Evolutionary conservation across 2,797 vertebrate species (phyloP), one percentile per base, ranked within the genome.

Genomic region (Glossophaga mutica): DNA sequence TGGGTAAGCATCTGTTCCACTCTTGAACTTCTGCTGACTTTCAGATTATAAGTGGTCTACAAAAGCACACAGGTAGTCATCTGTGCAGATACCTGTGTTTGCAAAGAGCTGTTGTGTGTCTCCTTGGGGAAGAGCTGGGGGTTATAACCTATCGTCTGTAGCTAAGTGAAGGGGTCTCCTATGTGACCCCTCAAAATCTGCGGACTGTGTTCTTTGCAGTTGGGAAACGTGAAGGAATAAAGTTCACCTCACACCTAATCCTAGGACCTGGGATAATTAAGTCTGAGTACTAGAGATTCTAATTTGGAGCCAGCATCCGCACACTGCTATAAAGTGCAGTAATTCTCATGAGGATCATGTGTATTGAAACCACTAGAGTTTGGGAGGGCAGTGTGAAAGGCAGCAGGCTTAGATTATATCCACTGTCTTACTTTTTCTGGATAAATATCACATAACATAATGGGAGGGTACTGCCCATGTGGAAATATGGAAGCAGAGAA

Each of bases 21-120:
- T 83, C 65, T 93, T 83, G 50, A 97, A 95, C 78, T 94, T 37
- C 87, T 87, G 71, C 26, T 88, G 74, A 88, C 55, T 93, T 93
- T 89, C 70, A 71, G 48, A 88, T 78, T 86, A 90, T 44, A 95
- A 91, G 84, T 84, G 89, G 48, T 42, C 97, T 94, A 93, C 6
- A 26, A 52, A 93, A 89, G 57, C 73, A 37, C 59, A 93, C 29
- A 87, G 32, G 29, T 37, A 71, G 2, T 15, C 76, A 76, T 91
- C 44, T 89, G 26, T 59, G 15, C 15, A 93, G 44, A 37, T 76
- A 59, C 44, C 86, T 39, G 18, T 22, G 74, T 79, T 82, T 52
- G 9, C 37, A 82, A 92, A 93, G 62, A 92, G 5, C 2, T 85
- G 1, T 65, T 92, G n/a, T 92, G 29, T 93, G 6, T 42, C 6